Evolutionary conservation across 1,140 invertebrate genomes (phyloP).

Genomic region (Drosophila sp.): DNA sequence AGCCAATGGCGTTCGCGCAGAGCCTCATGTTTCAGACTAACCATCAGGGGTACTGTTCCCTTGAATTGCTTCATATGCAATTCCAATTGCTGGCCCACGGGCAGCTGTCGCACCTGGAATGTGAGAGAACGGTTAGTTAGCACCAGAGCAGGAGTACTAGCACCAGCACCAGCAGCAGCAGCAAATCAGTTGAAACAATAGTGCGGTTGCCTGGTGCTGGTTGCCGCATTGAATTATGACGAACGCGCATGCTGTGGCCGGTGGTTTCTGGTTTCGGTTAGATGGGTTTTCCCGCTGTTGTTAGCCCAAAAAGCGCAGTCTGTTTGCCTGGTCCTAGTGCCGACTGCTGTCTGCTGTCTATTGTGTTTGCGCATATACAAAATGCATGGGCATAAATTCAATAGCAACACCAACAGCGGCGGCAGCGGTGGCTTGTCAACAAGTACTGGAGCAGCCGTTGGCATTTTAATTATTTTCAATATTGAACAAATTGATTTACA

Average conservation of each 20-base stretch:
- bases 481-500: constrained; percentile 82
- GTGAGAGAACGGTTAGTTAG: constrained; percentile 59
- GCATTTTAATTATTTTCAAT: constrained; percentile 82
- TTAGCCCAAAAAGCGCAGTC: constrained; percentile 65
- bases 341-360: constrained; percentile 24
- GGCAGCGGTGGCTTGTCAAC: constrained; percentile 60
- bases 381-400: constrained; percentile 74
- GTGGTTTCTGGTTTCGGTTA: constrained; percentile 47
- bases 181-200: constrained; percentile 79
- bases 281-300: constrained; percentile 31
- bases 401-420: constrained; percentile 50
- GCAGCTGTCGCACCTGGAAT: constrained; percentile 84
- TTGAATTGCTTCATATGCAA: constrained; percentile 94
- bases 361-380: constrained; percentile 70
- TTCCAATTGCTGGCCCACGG: constrained; percentile 88
- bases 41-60: constrained; percentile 93
- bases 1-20: constrained; percentile 94
- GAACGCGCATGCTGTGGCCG: constrained; percentile 50
- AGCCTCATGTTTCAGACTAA: constrained; percentile 95
- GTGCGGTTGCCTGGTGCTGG: constrained; percentile 58
- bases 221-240: constrained; percentile 71
- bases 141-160: not conserved
- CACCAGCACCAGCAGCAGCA: constrained; percentile 14
- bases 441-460: constrained; percentile 55
- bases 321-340: constrained; percentile 48